phyloP scores from a whole-genome alignment of 2,797 vertebrate species.

The Dallia pectoralis region DNA sequence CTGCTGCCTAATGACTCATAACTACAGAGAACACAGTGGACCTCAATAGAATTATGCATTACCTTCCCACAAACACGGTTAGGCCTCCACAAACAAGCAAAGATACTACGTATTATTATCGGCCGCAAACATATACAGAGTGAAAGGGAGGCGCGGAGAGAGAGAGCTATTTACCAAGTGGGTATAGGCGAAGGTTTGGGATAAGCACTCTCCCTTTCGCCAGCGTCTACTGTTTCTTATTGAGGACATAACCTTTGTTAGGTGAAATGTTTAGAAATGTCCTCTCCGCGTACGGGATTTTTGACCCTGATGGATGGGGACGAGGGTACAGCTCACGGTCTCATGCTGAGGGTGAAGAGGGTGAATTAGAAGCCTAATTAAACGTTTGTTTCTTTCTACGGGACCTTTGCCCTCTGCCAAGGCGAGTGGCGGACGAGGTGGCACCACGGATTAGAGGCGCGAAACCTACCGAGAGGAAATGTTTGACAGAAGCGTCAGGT shows the following conservation, averaged over 20 bases:
- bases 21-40: conserved; percentile 41
- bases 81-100: conserved; percentile 46
- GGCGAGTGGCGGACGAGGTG: conserved; percentile 56
- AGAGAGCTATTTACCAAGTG: background rate
- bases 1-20: conserved; percentile 41
- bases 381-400: conserved; percentile 70
- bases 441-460: conserved; percentile 49
- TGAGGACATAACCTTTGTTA: conserved; percentile 71
- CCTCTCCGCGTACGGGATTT: conserved; percentile 19
- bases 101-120: conserved; percentile 32
- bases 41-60: conserved; percentile 34
- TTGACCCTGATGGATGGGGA: conserved; percentile 12
- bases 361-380: conserved; percentile 78
- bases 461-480: background rate
- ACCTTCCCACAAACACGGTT: conserved; percentile 46
- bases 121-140: conserved; percentile 4
- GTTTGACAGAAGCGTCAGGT: background rate
- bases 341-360: conserved; percentile 38
- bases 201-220: conserved; percentile 41
- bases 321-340: conserved; percentile 4
- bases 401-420: conserved; percentile 59
- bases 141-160: background rate
- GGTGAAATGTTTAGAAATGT: conserved; percentile 67
- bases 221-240: conserved; percentile 63
- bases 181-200: conserved; percentile 26